These are phyloP conservation scores for Zoanthus gigantus DNA, from an alignment of 92 coral and sea anemone species.

Conservation along the genomic window DNA sequence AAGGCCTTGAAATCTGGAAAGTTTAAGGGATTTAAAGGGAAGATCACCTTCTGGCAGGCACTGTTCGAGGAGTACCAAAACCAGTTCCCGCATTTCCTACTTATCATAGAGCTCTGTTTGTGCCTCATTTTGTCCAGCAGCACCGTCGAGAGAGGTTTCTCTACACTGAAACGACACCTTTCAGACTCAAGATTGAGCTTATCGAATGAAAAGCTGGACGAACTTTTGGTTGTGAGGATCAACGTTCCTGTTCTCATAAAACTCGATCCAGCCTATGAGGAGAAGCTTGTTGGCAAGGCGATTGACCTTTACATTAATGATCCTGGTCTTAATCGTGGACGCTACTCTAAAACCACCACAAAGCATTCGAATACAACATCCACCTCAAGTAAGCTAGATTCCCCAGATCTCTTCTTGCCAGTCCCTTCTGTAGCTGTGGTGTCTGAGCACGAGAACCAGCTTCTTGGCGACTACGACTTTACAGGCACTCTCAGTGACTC, in stretches of 20 bases:
- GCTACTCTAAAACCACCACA: conserved; percentile 44
- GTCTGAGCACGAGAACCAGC: conserved; percentile 5
- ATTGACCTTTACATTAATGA: conserved; percentile 50
- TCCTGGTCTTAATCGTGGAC: conserved; percentile 40
- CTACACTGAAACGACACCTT: conserved; percentile 51
- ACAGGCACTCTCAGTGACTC: conserved; percentile 9
- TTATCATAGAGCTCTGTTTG: conserved; percentile 56
- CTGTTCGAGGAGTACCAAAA: too few relatives aligned
- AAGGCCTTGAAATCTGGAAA: conserved; percentile 44
- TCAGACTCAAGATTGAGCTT: conserved; percentile 45
- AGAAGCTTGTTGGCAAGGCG: conserved; percentile 47
- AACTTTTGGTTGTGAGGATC: conserved; percentile 48
- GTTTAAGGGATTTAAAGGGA: conserved; percentile 42
- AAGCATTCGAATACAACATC: not conserved
- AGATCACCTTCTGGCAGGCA: conserved; percentile 21
- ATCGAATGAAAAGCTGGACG: conserved; percentile 43
- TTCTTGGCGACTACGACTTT: conserved; percentile 26
- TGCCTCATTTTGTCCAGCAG: conserved; percentile 51
- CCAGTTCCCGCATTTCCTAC: conserved; percentile 14
- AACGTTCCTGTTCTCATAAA: conserved; percentile 52
- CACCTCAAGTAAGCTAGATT: not conserved
- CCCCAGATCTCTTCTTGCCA: not conserved
- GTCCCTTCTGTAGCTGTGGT: not conserved
- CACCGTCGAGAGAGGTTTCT: conserved; percentile 54
- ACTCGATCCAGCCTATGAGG: conserved; percentile 54